Conservation (phyloP, 2,113 vertebrate species). For the Petrocephalus microphthalmus region DNA sequence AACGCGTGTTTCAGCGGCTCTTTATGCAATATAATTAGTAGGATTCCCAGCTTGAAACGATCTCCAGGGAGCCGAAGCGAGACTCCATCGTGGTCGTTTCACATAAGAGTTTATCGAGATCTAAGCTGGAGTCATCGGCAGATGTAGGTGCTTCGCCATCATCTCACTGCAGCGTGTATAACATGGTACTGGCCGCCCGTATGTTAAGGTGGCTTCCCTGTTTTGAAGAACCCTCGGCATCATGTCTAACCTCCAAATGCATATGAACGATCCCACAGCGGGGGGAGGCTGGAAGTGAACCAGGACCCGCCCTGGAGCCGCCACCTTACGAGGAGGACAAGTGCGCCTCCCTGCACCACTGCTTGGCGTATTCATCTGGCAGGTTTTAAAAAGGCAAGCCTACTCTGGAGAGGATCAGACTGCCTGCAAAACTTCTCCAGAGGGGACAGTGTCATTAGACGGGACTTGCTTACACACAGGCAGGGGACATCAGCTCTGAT, state of each 20-base stretch:
- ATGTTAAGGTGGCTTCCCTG: not conserved
- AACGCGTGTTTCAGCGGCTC: not conserved
- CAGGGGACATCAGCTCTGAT: not conserved
- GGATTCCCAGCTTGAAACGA: not conserved
- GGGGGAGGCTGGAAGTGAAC: slow-evolving; percentile 72
- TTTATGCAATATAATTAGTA: not conserved
- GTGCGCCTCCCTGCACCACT: slow-evolving; percentile 67
- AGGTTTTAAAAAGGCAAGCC: slow-evolving; percentile 93
- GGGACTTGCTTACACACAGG: slow-evolving; percentile 30
- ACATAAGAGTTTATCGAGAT: not conserved
- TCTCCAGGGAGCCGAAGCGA: not conserved
- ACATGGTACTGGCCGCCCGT: not conserved
- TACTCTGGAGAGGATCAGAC: slow-evolving; percentile 81
- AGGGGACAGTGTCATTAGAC: slow-evolving; percentile 61
- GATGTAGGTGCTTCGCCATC: not conserved
- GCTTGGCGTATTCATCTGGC: slow-evolving; percentile 61
- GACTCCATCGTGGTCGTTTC: not conserved
- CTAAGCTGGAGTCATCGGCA: not conserved
- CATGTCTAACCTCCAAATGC: not conserved
- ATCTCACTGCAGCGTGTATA: not conserved
- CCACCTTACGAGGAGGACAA: slow-evolving; percentile 44
- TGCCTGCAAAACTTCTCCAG: slow-evolving; percentile 84
- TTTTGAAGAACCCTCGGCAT: not conserved
- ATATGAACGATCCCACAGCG: slow-evolving; percentile 80
- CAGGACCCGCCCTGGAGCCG: slow-evolving; percentile 61